These are phyloP conservation scores for Steromphala cineraria DNA, from an alignment of 2,888 invertebrate genomes.

Conservation along the genomic window DNA sequence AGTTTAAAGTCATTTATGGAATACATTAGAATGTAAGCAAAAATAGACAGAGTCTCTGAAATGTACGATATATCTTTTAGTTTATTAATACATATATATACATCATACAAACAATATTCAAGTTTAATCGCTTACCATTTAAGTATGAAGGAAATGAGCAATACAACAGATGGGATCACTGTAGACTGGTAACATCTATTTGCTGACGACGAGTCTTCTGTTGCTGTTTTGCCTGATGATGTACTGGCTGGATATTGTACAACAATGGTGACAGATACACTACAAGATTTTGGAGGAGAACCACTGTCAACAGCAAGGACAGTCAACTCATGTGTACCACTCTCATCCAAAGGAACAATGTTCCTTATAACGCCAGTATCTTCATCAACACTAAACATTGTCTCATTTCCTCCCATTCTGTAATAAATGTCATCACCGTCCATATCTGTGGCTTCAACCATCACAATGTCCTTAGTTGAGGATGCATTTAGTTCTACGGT, in stretches of 20 bases:
- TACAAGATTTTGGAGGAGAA: background rate
- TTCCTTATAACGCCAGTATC: background rate
- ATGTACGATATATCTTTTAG: too few relatives aligned
- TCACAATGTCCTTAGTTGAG: background rate
- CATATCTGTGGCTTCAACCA: constrained; percentile 22
- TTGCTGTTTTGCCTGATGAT: background rate
- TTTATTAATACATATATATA: too few relatives aligned
- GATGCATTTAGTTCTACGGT: background rate
- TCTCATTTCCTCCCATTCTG: background rate
- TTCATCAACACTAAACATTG: background rate
- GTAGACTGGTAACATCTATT: too few relatives aligned
- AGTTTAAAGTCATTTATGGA: too few relatives aligned
- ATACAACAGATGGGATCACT: too few relatives aligned
- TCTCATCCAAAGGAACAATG: background rate
- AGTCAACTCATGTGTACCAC: background rate
- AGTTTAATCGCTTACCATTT: too few relatives aligned
- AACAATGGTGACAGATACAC: background rate
- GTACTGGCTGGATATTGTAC: background rate
- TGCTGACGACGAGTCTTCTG: background rate
- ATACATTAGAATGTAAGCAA: too few relatives aligned
- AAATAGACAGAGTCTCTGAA: too few relatives aligned
- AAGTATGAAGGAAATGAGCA: too few relatives aligned
- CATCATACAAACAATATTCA: too few relatives aligned
- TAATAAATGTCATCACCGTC: constrained; percentile 24
- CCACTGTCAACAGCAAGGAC: background rate